phyloP scores from a whole-genome alignment of 2,797 vertebrate species.

The Balearica regulorum region DNA sequence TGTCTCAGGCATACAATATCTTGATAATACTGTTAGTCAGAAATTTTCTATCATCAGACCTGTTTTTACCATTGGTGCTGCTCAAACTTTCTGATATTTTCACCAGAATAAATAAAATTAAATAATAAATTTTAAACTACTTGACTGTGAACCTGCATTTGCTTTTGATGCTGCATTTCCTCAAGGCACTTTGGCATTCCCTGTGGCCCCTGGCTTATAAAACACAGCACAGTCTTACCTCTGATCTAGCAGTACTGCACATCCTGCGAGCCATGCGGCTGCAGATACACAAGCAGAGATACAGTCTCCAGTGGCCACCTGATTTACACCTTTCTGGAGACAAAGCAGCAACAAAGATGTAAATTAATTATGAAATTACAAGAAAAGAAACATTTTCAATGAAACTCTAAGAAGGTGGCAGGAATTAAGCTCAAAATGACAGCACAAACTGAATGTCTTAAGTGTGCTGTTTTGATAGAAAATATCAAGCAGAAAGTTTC shows the following conservation, averaged over 20 bases:
- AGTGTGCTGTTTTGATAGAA: neutral
- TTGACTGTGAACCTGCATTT: neutral
- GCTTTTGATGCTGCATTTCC: neutral
- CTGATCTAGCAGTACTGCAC: neutral
- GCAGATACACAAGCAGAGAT: neutral
- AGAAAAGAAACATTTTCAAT: neutral
- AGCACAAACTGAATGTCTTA: neutral
- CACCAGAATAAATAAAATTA: neutral
- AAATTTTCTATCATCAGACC: neutral
- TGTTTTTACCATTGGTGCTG: neutral
- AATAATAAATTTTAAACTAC: neutral
- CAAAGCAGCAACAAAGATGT: neutral
- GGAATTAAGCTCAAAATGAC: neutral
- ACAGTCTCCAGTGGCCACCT: neutral
- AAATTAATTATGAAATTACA: neutral
- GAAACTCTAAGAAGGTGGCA: neutral
- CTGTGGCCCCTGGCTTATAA: neutral
- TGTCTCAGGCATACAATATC: neutral
- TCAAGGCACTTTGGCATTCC: neutral
- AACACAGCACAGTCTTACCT: neutral
- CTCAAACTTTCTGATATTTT: neutral
- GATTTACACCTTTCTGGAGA: neutral
- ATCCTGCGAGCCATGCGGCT: rapidly evolving
- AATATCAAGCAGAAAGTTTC: neutral
- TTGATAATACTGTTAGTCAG: neutral